Evolutionary conservation across 2,888 invertebrate genomes (phyloP), one percentile per base, ranked within the genome.

Genomic region (Crioceris asparagi): DNA sequence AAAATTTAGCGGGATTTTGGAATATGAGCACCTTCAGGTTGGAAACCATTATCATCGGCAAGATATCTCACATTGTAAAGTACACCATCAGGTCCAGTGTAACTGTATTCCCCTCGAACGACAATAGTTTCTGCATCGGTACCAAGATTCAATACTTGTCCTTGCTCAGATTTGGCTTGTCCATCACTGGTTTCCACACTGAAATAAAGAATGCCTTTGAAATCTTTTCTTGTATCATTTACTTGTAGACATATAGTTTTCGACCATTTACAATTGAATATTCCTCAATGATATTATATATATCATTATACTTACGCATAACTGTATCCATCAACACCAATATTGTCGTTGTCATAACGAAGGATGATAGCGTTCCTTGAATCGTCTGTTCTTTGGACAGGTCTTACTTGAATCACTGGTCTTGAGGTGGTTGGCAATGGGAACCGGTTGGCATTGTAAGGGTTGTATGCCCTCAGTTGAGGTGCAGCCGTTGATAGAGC

Each of bases 151-250:
- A 67, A 62, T 25, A 79, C 59, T 29, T 66, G 65, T 1, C 71
- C 79, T 51, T 74, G 69, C 55, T 80, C 79, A 42, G 72, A 65
- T 10, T 74, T 69, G 3, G 72, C 69, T 19, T 45, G 43, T 18
- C 78, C 78, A 48, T 79, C 77, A 51, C 77, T 79, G 3, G 78
- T 73, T 52, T 77, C 75, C 46, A 70, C 78, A 17, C 78, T 72
- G 62, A 39, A 52, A 49, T 39, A n/a, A n/a, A n/a, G n/a, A n/a
- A n/a, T n/a, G n/a, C n/a, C n/a, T n/a, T n/a, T n/a, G n/a, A n/a
- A n/a, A n/a, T n/a, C n/a, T n/a, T n/a, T n/a, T n/a, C n/a, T n/a
- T n/a, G n/a, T n/a, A n/a, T n/a, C n/a, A n/a, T n/a, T n/a, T n/a
- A n/a, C n/a, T n/a, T n/a, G n/a, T n/a, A n/a, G n/a, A n/a, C n/a